These are phyloP conservation scores for Petrocephalus sullivani DNA, from an alignment of 2,797 vertebrate genomes.

Conservation along the genomic window DNA sequence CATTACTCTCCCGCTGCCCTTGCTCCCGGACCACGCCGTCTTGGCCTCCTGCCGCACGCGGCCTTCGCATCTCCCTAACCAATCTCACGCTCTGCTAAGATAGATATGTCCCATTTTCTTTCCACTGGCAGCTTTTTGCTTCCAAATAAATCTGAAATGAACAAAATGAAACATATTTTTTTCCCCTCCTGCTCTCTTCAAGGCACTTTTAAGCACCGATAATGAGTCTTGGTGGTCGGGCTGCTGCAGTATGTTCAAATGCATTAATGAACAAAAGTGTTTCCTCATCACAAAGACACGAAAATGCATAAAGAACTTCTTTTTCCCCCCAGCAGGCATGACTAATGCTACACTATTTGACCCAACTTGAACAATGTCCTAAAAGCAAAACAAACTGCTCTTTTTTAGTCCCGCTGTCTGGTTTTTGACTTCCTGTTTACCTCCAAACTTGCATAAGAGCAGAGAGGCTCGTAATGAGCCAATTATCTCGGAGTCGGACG, in stretches of 20 bases:
- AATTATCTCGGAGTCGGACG: background rate
- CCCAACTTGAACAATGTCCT: background rate
- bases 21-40: slow-evolving; percentile 21
- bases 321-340: background rate
- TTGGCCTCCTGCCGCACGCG: slow-evolving; percentile 51
- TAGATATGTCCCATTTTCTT: slow-evolving; percentile 62
- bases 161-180: slow-evolving; percentile 42
- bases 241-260: slow-evolving; percentile 2
- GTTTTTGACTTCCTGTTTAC: slow-evolving; percentile 2
- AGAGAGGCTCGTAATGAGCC: background rate
- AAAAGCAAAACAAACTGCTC: background rate
- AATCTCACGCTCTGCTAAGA: slow-evolving; percentile 62
- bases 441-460: background rate
- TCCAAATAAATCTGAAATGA: slow-evolving; percentile 55
- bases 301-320: background rate
- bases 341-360: slow-evolving; percentile 1
- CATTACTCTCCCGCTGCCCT: slow-evolving; percentile 22
- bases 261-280: background rate
- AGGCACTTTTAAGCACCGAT: slow-evolving; percentile 40
- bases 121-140: slow-evolving; percentile 51
- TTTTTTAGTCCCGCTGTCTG: background rate
- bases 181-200: slow-evolving; percentile 10
- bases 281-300: background rate
- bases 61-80: slow-evolving; percentile 59
- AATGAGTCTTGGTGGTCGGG: background rate